Percentiles rank a stretch among this genome's conserved stretches.
Evolutionary conservation across 2,888 invertebrate species (phyloP).

Genomic region (Clitarchus hookeri): DNA sequence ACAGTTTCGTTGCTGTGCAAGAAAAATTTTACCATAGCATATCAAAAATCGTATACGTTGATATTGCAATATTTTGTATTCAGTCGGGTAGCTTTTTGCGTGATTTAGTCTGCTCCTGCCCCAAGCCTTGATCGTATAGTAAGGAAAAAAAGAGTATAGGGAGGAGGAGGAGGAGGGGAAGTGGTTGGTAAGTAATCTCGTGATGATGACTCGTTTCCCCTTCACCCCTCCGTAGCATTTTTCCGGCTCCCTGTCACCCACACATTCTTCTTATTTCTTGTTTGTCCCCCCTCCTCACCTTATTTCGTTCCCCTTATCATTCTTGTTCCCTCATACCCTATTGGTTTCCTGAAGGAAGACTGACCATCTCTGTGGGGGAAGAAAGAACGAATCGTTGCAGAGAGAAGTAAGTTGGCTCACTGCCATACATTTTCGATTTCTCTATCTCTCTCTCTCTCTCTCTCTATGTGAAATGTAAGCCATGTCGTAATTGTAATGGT

Average conservation of each 20-base stretch:
- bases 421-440: not conserved
- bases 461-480: too few relatives aligned
- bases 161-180: not conserved
- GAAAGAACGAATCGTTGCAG: constrained; percentile 17
- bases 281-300: not conserved
- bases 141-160: not conserved
- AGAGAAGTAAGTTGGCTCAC: not conserved
- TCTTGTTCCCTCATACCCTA: not conserved
- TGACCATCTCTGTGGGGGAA: not conserved
- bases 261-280: constrained; percentile 6
- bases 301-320: not conserved
- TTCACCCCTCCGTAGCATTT: not conserved
- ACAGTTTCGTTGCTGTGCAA: too few relatives aligned
- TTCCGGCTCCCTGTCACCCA: not conserved
- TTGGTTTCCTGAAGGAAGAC: not conserved
- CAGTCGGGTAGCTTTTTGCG: not conserved
- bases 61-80: too few relatives aligned
- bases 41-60: too few relatives aligned
- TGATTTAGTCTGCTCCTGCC: not conserved
- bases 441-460: too few relatives aligned
- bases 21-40: too few relatives aligned
- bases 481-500: too few relatives aligned
- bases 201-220: not conserved
- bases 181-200: constrained; percentile 11
- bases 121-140: not conserved